Evolutionary conservation across 2,113 vertebrate species (phyloP).

Genomic region (Nothobranchius furzeri): DNA sequence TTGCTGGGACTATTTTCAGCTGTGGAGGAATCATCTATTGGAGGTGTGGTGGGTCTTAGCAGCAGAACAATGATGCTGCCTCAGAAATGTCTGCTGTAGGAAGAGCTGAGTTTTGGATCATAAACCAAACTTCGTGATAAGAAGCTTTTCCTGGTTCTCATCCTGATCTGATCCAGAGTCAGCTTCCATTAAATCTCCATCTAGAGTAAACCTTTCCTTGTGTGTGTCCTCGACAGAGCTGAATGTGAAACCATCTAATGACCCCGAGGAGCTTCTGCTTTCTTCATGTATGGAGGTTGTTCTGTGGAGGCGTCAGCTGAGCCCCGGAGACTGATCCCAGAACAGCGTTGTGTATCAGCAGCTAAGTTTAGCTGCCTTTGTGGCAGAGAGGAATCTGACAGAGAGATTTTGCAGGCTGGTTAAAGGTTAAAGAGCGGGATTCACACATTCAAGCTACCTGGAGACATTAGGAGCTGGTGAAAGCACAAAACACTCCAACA

Average conservation of each 20-base stretch:
- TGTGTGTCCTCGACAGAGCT: background rate
- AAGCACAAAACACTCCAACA: too few relatives aligned
- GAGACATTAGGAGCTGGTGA: background rate
- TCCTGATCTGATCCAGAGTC: background rate
- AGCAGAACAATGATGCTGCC: background rate
- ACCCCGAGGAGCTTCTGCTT: background rate
- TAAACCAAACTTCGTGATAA: too few relatives aligned
- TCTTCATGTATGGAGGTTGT: background rate
- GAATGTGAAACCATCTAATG: background rate
- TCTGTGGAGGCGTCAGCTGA: background rate
- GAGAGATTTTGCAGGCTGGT: background rate
- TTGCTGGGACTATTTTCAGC: constrained; percentile 3
- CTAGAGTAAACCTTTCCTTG: background rate
- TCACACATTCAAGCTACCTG: background rate
- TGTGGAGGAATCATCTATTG: background rate
- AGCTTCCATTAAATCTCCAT: too few relatives aligned
- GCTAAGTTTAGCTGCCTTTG: constrained; percentile 58
- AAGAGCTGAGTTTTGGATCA: background rate
- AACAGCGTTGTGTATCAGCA: constrained; percentile 18
- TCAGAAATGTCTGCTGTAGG: background rate
- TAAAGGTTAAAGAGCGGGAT: background rate
- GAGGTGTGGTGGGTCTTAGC: background rate
- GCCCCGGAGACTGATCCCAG: constrained; percentile 20
- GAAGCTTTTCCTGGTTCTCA: background rate
- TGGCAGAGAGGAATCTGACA: constrained; percentile 29